Percentiles rank a stretch among this genome's conserved stretches.
These are phyloP conservation scores for Larimichthys polyactis DNA, from an alignment of 2,113 vertebrate species.

Conservation along the genomic window DNA sequence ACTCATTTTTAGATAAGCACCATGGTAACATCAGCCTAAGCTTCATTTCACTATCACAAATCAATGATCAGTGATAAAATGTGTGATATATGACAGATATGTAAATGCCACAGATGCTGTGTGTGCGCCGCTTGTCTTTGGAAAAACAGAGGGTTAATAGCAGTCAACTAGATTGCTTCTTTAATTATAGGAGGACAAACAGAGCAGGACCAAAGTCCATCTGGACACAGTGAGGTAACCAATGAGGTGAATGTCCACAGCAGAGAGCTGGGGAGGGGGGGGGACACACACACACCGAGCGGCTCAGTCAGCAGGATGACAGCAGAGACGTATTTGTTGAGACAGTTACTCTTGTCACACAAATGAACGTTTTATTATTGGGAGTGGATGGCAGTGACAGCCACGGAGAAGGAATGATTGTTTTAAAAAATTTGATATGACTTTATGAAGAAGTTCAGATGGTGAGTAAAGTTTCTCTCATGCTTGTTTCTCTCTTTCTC, in stretches of 20 bases:
- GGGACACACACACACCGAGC: neutral
- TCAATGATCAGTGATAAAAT: neutral
- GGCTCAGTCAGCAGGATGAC: neutral
- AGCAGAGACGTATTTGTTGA: neutral
- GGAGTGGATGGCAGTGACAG: neutral
- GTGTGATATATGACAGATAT: neutral
- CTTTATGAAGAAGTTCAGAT: conserved; percentile 26
- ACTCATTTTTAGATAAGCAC: neutral
- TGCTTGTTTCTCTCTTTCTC: too few species aligned
- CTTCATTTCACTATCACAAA: neutral
- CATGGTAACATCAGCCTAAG: neutral
- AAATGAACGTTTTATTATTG: neutral
- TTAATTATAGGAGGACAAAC: conserved; percentile 38
- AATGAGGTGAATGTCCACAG: conserved; percentile 14
- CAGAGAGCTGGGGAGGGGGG: neutral
- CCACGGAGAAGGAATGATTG: neutral
- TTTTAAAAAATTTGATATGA: conserved; percentile 10
- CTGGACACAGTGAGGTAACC: conserved; percentile 1
- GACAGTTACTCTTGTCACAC: neutral
- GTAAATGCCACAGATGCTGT: neutral
- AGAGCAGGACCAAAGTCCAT: conserved; percentile 66
- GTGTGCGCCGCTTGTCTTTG: neutral
- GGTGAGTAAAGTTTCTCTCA: conserved; percentile 50
- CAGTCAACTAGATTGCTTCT: neutral
- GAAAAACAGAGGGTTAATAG: neutral